phyloP scores from a whole-genome alignment of 2,888 invertebrate genomes.

The Buathra laborator region DNA sequence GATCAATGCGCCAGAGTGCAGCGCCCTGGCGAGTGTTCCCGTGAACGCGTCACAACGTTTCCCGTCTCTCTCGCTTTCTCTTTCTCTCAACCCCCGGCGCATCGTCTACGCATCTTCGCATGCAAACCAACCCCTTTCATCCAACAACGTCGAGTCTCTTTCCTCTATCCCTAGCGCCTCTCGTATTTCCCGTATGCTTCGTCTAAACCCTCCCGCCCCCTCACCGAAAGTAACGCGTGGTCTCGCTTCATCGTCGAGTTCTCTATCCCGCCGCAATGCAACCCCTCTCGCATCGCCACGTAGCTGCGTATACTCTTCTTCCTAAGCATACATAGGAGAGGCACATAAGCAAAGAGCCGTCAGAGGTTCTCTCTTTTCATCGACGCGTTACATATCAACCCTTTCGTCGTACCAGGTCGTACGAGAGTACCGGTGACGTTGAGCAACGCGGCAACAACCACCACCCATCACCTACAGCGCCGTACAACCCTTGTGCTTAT shows the following conservation, averaged over 20 bases:
- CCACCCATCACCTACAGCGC: not conserved
- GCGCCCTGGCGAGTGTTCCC: constrained; percentile 82
- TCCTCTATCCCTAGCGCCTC: constrained; percentile 45
- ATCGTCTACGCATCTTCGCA: constrained; percentile 82
- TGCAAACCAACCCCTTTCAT: constrained; percentile 74
- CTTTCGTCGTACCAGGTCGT: constrained; percentile 3
- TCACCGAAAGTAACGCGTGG: constrained; percentile 18
- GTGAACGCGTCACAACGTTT: constrained; percentile 72
- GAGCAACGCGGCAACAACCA: constrained; percentile 19
- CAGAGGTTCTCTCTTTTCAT: constrained; percentile 21
- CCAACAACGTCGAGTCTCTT: constrained; percentile 73
- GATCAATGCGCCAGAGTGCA: constrained; percentile 85
- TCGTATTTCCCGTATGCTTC: constrained; percentile 55
- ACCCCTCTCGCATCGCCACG: constrained; percentile 56
- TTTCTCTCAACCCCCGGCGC: constrained; percentile 12
- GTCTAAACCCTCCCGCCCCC: constrained; percentile 52
- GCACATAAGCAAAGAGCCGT: not conserved
- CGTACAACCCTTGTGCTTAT: constrained; percentile 66
- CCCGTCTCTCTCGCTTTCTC: constrained; percentile 30
- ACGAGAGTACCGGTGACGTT: constrained; percentile 16
- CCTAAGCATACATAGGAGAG: constrained; percentile 6
- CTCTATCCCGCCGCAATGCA: constrained; percentile 55
- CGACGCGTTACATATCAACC: constrained; percentile 8
- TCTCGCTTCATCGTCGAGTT: constrained; percentile 55
- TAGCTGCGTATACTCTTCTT: constrained; percentile 31